Evolutionary conservation across 1,140 invertebrate species (phyloP).

Genomic region (Caerostris extrusa): DNA sequence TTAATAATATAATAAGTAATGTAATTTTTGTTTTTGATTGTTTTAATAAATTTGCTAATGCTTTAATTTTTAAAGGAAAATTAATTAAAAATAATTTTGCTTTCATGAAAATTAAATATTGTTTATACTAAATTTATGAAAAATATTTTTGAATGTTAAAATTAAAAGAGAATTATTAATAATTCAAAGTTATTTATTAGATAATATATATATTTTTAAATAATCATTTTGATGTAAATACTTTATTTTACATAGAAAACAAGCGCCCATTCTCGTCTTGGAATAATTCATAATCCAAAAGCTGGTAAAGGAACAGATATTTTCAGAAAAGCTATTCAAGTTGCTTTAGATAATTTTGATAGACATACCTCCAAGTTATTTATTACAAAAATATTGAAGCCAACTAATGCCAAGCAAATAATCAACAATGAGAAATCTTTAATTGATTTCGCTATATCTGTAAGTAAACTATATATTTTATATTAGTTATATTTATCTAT

Average conservation of each 20-base stretch:
- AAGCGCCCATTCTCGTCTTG: conserved; percentile 81
- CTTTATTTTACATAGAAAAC: conserved; percentile 70
- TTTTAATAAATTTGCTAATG: no score
- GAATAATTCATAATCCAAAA: conserved; percentile 81
- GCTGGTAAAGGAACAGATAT: background rate
- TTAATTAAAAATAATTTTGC: no score
- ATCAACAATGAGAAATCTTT: conserved; percentile 81
- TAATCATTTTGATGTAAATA: background rate
- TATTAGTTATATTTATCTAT: background rate
- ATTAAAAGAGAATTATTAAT: no score
- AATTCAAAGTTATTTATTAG: no score
- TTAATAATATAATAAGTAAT: no score
- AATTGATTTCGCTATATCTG: conserved; percentile 81
- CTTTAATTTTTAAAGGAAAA: no score
- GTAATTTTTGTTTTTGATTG: no score
- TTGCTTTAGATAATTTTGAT: conserved; percentile 84
- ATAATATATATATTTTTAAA: no score
- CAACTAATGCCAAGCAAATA: conserved; percentile 82
- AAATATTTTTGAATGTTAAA: no score
- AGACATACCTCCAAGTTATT: conserved; percentile 85
- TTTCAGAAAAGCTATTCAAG: conserved; percentile 82
- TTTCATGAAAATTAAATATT: no score
- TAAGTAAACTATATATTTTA: conserved; percentile 79
- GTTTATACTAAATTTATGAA: no score
- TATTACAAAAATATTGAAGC: conserved; percentile 86